phyloP scores from a whole-genome alignment of 2,797 vertebrate genomes.

The Eulemur albifrons region DNA sequence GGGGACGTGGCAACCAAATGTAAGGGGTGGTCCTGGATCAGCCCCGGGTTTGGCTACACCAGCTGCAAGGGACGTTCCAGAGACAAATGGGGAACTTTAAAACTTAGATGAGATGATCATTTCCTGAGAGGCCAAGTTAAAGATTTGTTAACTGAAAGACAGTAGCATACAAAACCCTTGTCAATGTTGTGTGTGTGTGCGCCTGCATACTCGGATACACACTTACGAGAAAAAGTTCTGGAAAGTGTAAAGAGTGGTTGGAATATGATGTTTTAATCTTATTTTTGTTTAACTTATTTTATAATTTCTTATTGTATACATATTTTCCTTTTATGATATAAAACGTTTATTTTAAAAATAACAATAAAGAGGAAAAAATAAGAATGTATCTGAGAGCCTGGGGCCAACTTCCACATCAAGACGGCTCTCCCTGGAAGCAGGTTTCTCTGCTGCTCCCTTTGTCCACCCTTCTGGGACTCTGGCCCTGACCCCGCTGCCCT shows the following conservation, averaged over 20 bases:
- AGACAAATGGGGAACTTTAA: background rate
- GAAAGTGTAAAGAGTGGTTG: background rate
- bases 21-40: background rate
- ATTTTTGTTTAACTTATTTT: background rate
- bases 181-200: rapidly evolving
- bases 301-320: background rate
- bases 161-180: background rate
- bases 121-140: background rate
- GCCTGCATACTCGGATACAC: background rate
- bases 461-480: background rate
- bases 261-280: background rate
- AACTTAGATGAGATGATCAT: background rate
- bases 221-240: background rate
- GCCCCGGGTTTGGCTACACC: background rate
- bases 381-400: background rate
- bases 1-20: rapidly evolving
- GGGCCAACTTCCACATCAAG: background rate
- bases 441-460: background rate
- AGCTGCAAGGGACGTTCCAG: background rate
- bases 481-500: background rate
- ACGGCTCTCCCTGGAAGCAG: background rate
- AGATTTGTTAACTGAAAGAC: background rate
- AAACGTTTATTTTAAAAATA: background rate
- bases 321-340: background rate
- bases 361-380: background rate